Conservation (phyloP, 2,888 invertebrate genomes). For the Dryomyza anilis region DNA sequence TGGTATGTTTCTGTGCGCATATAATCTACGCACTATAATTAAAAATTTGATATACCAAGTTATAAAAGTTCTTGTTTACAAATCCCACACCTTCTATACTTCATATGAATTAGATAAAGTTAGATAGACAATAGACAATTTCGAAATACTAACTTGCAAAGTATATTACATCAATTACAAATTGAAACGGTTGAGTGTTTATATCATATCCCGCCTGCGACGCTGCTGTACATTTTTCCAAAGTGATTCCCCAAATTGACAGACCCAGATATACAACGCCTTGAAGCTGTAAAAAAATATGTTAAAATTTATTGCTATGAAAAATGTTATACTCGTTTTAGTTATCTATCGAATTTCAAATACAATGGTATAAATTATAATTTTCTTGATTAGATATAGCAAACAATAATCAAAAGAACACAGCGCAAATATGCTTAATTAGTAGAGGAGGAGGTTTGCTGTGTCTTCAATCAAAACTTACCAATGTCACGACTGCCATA, state of each 20-base stretch:
- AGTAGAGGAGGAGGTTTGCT: background rate
- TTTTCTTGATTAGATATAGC: constrained; percentile 12
- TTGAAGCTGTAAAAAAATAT: constrained; percentile 44
- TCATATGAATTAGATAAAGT: too few species aligned
- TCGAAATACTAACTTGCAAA: constrained; percentile 50
- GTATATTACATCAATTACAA: constrained; percentile 52
- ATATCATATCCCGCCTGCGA: too few species aligned
- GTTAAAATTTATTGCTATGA: background rate
- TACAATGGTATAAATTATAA: background rate
- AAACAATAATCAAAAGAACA: background rate
- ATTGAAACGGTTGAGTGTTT: constrained; percentile 51
- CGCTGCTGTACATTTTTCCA: constrained; percentile 42
- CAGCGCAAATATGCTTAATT: background rate
- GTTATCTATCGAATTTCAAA: background rate
- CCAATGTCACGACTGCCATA: constrained; percentile 55
- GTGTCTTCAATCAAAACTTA: constrained; percentile 38
- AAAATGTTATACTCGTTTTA: background rate
- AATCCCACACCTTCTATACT: too few species aligned
- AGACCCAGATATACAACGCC: constrained; percentile 50
- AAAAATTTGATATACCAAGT: too few species aligned
- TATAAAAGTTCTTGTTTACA: too few species aligned
- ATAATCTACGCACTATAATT: too few species aligned
- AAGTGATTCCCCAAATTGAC: constrained; percentile 50
- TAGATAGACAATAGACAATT: too few species aligned
- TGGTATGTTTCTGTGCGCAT: too few species aligned